Evolutionary conservation across 2,888 invertebrate species (phyloP).

Genomic region (Mechanitis messenoides): DNA sequence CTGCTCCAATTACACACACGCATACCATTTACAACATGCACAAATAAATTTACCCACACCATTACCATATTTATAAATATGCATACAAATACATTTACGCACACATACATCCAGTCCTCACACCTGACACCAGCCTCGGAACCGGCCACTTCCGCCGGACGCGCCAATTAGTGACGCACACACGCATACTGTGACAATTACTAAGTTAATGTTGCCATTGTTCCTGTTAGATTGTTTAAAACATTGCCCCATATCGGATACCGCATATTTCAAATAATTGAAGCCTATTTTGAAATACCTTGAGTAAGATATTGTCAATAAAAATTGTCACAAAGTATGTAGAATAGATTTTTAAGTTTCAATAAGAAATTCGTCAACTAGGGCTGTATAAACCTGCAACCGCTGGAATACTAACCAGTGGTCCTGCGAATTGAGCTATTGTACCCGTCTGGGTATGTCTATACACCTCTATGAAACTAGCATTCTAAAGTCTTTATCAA

Average conservation of each 20-base stretch:
- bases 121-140: constrained; percentile 71
- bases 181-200: constrained; percentile 40
- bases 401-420: too few relatives aligned
- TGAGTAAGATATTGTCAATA: too few relatives aligned
- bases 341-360: too few relatives aligned
- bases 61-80: not conserved
- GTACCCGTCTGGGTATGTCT: too few relatives aligned
- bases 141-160: constrained; percentile 75
- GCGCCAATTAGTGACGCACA: constrained; percentile 71
- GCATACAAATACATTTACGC: not conserved
- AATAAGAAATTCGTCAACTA: too few relatives aligned
- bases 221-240: constrained; percentile 13
- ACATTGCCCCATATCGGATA: constrained; percentile 1
- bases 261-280: not conserved
- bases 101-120: constrained; percentile 42
- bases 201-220: constrained; percentile 26
- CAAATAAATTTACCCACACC: not conserved
- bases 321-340: too few relatives aligned
- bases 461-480: too few relatives aligned
- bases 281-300: constrained; percentile 17
- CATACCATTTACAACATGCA: not conserved
- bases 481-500: too few relatives aligned
- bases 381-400: too few relatives aligned
- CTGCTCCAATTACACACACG: not conserved
- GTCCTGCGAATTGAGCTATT: too few relatives aligned